These are phyloP conservation scores for Rhabditoides inermis DNA, from an alignment of 2,888 invertebrate species.

Conservation along the genomic window DNA sequence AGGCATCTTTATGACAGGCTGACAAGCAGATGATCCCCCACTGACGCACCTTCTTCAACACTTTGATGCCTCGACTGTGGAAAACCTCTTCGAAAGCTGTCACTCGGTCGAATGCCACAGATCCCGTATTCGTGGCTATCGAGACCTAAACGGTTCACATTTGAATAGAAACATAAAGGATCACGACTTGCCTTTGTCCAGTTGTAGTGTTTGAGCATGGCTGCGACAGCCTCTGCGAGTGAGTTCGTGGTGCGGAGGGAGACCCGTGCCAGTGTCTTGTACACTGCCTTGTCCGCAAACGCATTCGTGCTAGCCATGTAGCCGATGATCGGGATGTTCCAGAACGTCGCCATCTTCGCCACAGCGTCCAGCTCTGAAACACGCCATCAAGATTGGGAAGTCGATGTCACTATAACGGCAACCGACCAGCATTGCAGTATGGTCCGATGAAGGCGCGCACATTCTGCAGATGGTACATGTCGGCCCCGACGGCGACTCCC, in stretches of 20 bases:
- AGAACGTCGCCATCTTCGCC: constrained; percentile 49
- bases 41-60: constrained; percentile 30
- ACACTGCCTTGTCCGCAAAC: constrained; percentile 48
- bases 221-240: constrained; percentile 41
- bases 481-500: constrained; percentile 50
- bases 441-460: constrained; percentile 50
- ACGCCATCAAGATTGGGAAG: neutral
- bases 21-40: no score
- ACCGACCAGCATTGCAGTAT: constrained; percentile 45
- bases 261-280: constrained; percentile 47
- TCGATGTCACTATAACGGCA: neutral
- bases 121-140: constrained; percentile 46
- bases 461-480: constrained; percentile 50
- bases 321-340: constrained; percentile 50
- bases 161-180: neutral
- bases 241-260: constrained; percentile 49
- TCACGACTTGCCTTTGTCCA: constrained; percentile 34
- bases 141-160: constrained; percentile 26
- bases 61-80: constrained; percentile 32
- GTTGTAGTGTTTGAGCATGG: constrained; percentile 43
- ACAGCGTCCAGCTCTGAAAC: constrained; percentile 44
- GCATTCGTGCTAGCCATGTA: constrained; percentile 49
- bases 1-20: no score
- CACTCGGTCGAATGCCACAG: constrained; percentile 42
- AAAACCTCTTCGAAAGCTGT: constrained; percentile 48